A percentile compares a stretch with the other conserved stretches of the same genome.
phyloP scores from a whole-genome alignment of 2,113 vertebrate genomes.

The Tursiops truncatus region DNA sequence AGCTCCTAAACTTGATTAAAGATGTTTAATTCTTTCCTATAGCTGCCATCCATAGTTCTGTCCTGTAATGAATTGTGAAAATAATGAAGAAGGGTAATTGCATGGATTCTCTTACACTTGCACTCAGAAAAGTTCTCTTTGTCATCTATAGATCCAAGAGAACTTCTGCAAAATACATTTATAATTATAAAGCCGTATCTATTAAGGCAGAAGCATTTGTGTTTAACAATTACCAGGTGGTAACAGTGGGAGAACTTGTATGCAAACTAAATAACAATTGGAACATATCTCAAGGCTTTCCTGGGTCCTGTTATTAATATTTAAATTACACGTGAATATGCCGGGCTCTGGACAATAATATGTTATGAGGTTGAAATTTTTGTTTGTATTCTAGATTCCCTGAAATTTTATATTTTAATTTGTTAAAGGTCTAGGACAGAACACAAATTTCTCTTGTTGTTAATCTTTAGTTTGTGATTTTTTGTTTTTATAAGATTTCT shows the following conservation, averaged over 20 bases:
- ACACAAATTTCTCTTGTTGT: constrained; percentile 65
- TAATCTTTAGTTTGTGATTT: constrained; percentile 52
- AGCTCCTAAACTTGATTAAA: constrained; percentile 47
- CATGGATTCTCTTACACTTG: background rate
- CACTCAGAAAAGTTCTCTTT: background rate
- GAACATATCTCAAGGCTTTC: constrained; percentile 56
- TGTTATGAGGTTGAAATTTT: constrained; percentile 30
- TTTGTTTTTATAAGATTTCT: constrained; percentile 68
- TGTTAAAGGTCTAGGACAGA: background rate
- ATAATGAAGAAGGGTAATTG: background rate
- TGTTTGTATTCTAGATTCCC: background rate
- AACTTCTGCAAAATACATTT: constrained; percentile 52
- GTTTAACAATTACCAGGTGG: constrained; percentile 58
- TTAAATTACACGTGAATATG: constrained; percentile 50
- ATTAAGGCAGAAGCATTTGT: constrained; percentile 65
- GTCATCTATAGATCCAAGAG: background rate
- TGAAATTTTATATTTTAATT: constrained; percentile 64
- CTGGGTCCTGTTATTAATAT: constrained; percentile 65
- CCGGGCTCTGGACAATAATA: constrained; percentile 40
- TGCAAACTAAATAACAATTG: constrained; percentile 74
- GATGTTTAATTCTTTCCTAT: background rate
- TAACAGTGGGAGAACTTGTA: constrained; percentile 53
- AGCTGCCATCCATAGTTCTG: constrained; percentile 12
- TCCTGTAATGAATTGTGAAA: constrained; percentile 22
- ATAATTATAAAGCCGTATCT: constrained; percentile 39